Base-by-base conservation (phyloP, 1,140 invertebrate species). In the Prorops nasuta region DNA sequence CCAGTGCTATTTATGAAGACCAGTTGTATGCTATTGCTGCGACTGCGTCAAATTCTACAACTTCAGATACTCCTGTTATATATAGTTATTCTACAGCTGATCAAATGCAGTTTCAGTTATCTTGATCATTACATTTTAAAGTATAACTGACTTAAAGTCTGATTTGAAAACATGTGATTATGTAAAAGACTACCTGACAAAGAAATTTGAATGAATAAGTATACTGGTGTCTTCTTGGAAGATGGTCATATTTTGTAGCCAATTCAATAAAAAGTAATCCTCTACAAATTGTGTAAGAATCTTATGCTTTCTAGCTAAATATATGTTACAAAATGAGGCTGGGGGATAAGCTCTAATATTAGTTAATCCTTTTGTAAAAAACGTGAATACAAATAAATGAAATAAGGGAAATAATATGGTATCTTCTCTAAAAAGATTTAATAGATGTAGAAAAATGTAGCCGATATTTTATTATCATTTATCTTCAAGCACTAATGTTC, bases 51-150 rank as follows among this genome's bases (percentile, higher is more conserved):
- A 75, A 71, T 47, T 69, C 71, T 2, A 62, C 71, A 14, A 69
- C 68, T 10, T 76, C 76, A 2, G 76, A 78, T 21, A 67, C 73
- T n/a, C 69, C 76, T 10, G 74, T 78, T 15, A 76, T 78, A 34
- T 78, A 78, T 31, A 78, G 69, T 60, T 78, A 78, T 21, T 68
- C 74, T 9, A 58, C 67, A 2, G 46, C 66, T 1, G 76, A 78
- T 63, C 74, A 76, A 58, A 74, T 78, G 74, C 76, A 77, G 34
- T 77, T 77, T 56, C 74, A 76, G 49, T 62, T 78, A 56, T 66
- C 72, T 46, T 78, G 71, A 76, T 38, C 16, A 24, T 20, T 34
- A 14, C 19, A 18, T 18, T 39, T 35, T 35, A 4, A 6, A 14
- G 34, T 35, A 35, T 10, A 35, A 35, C 12, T 28, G 6, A 7